Conservation (phyloP, 2,888 invertebrate genomes). For the Hemithea aestivaria region DNA sequence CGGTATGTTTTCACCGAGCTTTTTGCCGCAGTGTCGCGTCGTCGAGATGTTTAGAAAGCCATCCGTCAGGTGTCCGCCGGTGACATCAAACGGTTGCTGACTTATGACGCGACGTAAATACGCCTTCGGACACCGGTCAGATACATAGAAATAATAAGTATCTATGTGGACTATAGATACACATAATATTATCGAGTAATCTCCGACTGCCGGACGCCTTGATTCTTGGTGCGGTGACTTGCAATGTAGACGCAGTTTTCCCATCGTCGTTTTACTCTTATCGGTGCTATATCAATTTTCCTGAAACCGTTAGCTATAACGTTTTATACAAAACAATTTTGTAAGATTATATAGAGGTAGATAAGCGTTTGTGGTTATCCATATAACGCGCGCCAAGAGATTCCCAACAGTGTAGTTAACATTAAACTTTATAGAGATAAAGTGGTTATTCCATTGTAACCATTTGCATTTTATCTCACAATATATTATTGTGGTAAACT, state of each 20-base stretch:
- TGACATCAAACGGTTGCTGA: conserved; percentile 59
- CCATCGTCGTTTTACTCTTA: conserved; percentile 14
- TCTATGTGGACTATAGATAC: too few relatives aligned
- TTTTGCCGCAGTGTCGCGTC: conserved; percentile 60
- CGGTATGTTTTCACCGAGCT: conserved; percentile 67
- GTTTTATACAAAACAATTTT: conserved; percentile 1
- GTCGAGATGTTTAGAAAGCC: conserved; percentile 71
- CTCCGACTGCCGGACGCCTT: not conserved
- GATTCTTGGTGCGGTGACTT: conserved; percentile 29
- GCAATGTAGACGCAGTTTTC: conserved; percentile 17
- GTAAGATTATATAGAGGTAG: not conserved
- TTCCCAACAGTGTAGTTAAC: too few relatives aligned
- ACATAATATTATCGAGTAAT: too few relatives aligned
- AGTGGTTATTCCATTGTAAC: not conserved
- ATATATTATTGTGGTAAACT: conserved; percentile 7
- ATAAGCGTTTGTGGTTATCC: conserved; percentile 1
- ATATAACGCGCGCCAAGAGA: not conserved
- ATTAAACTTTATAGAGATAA: too few relatives aligned
- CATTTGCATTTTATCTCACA: conserved; percentile 11
- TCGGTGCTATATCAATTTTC: conserved; percentile 16
- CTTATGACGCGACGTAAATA: conserved; percentile 48
- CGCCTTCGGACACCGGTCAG: conserved; percentile 11
- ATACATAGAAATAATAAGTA: too few relatives aligned
- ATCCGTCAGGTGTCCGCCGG: conserved; percentile 68
- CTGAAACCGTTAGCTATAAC: conserved; percentile 1